Evolutionary conservation across 2,113 vertebrate species (phyloP), one percentile per base, ranked within the genome.

Genomic region (Leucopsar rothschildi): DNA sequence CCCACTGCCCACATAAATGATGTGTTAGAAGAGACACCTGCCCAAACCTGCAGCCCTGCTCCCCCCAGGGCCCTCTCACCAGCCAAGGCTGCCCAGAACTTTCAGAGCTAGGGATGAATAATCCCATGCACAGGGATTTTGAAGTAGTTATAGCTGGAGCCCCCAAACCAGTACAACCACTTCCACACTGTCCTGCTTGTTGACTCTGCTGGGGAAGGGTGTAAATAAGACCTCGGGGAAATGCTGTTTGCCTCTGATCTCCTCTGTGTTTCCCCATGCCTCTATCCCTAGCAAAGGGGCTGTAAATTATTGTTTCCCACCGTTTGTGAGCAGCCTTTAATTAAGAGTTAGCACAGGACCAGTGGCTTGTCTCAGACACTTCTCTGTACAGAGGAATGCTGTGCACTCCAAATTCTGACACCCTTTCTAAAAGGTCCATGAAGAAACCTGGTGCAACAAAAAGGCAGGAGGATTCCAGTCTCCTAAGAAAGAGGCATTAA

Each of bases 401-500:
- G 35, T 49, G 42, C 16, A 5, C 21, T 89, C 75, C 17, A 33
- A 20, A 61, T 65, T 72, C 73, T 93, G 86, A 64, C 23, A 15
- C 29, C 6, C 31, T 86, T 89, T 84, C 72, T 87, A 0, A 35
- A 27, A 78, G 17, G 18, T 45, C 75, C 23, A 2, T 45, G 40
- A 68, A 75, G 81, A 91, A 86, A 35, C 13, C 39, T 59, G 10
- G 27, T 63, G 47, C 55, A 72, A 49, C 50, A 73, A 78, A 85
- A 71, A 89, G 57, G 53, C 83, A 71, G 50, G 73, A 89, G 39
- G 50, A 80, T 70, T 88, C 27, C n/a, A 56, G 50, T 3, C 76
- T 87, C 65, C 29, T 65, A 69, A 72, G 63, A 78, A 87, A 91
- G 79, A 85, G 45, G 84, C 45, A 23, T 24, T 96, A 94, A 96